These are phyloP conservation scores for Planococcus citri DNA, from an alignment of 1,140 invertebrate species.

Conservation along the genomic window DNA sequence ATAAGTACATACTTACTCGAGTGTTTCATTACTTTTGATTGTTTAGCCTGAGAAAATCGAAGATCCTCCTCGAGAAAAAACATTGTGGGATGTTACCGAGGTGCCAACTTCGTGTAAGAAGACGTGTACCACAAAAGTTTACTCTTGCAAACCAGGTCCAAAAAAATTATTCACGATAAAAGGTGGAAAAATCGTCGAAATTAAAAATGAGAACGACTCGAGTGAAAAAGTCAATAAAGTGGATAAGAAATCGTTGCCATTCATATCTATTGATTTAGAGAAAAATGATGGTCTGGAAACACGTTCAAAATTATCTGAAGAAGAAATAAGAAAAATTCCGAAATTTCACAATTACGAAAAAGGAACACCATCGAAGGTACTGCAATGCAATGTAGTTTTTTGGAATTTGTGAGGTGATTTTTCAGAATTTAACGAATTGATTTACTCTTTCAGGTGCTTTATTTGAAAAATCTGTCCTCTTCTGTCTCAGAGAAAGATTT, in stretches of 20 bases:
- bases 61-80: too few relatives aligned
- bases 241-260: background rate
- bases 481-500: slow-evolving; percentile 36
- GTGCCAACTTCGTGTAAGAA: background rate
- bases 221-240: background rate
- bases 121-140: background rate
- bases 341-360: slow-evolving; percentile 39
- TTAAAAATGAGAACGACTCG: background rate
- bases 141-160: background rate
- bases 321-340: slow-evolving; percentile 38
- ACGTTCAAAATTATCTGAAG: slow-evolving; percentile 32
- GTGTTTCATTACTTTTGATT: too few relatives aligned
- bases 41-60: background rate
- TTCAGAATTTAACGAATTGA: background rate
- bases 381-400: background rate
- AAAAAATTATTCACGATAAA: background rate
- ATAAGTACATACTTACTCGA: too few relatives aligned
- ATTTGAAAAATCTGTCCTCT: slow-evolving; percentile 40
- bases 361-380: slow-evolving; percentile 36
- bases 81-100: slow-evolving; percentile 14
- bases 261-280: background rate
- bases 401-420: background rate
- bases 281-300: background rate
- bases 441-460: slow-evolving; percentile 33
- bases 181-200: background rate